Evolutionary conservation across 2,113 vertebrate genomes (phyloP).

Genomic region (Fregata magnificens): DNA sequence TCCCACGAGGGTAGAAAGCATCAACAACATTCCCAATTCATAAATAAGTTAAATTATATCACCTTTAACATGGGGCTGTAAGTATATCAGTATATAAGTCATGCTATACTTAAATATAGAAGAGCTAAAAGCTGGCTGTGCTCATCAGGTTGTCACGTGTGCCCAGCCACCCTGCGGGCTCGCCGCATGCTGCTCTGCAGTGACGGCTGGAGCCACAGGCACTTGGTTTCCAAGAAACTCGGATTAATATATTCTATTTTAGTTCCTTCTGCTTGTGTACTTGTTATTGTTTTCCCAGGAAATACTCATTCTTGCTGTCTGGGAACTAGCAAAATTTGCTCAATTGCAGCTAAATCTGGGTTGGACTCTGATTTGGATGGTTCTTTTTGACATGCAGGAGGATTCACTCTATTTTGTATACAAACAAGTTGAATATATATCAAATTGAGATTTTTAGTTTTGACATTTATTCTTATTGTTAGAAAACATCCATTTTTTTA

Average conservation of each 20-base stretch:
- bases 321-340: not conserved
- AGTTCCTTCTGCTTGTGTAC: not conserved
- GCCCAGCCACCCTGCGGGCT: not conserved
- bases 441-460: not conserved
- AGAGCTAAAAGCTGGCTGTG: not conserved
- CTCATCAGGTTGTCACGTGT: not conserved
- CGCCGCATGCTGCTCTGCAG: not conserved
- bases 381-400: not conserved
- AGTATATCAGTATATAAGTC: not conserved
- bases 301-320: not conserved
- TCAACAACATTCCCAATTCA: not conserved
- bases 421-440: not conserved
- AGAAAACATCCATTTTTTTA: not conserved
- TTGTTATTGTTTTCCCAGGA: not conserved
- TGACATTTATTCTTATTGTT: not conserved
- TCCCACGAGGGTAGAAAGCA: not conserved
- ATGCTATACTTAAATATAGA: not conserved
- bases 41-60: not conserved
- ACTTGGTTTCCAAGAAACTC: not conserved
- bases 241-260: not conserved
- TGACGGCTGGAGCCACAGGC: not conserved
- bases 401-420: not conserved
- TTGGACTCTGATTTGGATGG: not conserved
- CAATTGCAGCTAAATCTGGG: not conserved
- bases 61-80: not conserved